Percentiles rank a stretch among this genome's conserved stretches.
These are phyloP conservation scores for Cathartes aura DNA, from an alignment of 2,113 vertebrate species.

Conservation along the genomic window DNA sequence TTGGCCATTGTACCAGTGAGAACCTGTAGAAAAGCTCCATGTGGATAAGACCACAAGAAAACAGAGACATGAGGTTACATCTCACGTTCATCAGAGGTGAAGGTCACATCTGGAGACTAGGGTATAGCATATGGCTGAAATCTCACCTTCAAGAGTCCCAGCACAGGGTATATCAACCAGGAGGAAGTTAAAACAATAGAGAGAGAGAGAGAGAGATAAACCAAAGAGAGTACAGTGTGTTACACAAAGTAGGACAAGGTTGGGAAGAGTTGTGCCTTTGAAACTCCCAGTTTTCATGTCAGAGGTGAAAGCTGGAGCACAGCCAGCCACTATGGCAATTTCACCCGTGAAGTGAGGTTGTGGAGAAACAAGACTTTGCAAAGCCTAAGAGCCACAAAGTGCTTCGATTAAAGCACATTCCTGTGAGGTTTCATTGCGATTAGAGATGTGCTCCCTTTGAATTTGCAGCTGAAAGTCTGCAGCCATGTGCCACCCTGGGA, in stretches of 20 bases:
- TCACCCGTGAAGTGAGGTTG: background rate
- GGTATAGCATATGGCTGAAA: background rate
- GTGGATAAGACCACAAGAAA: background rate
- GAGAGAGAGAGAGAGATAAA: background rate
- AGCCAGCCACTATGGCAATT: background rate
- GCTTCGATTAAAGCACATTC: background rate
- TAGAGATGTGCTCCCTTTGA: background rate
- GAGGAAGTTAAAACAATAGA: background rate
- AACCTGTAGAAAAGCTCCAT: background rate
- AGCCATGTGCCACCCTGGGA: background rate
- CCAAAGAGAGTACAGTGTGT: background rate
- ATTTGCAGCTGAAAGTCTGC: background rate
- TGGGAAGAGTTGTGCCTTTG: background rate
- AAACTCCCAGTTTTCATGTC: background rate
- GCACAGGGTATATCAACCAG: background rate
- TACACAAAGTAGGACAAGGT: background rate
- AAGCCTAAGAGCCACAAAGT: background rate
- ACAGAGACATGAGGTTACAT: background rate
- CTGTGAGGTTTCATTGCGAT: background rate
- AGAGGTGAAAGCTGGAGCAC: background rate
- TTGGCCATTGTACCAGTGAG: background rate
- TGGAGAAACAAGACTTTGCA: background rate
- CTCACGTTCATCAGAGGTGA: background rate
- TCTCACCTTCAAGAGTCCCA: background rate
- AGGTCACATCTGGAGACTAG: background rate